A percentile compares a stretch with the other conserved stretches of the same genome.
Evolutionary conservation across 2,113 vertebrate species (phyloP).

Genomic region (Odocoileus virginianus): DNA sequence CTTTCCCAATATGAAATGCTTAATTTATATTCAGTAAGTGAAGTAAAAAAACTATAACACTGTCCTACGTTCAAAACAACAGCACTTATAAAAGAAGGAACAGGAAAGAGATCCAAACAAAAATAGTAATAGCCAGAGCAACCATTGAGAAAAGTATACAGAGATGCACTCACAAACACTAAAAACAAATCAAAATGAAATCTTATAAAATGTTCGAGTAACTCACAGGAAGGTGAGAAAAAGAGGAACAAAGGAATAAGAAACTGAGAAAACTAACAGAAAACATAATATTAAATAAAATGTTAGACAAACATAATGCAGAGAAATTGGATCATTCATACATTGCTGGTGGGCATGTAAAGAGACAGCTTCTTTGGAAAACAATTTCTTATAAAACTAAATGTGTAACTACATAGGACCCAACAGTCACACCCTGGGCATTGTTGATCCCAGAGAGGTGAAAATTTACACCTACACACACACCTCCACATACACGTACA

Average conservation of each 20-base stretch:
- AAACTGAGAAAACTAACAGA: not conserved
- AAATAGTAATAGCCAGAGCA: not conserved
- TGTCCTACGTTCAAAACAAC: not conserved
- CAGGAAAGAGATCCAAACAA: not conserved
- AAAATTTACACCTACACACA: not conserved
- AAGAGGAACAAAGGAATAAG: not conserved
- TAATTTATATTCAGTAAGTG: not conserved
- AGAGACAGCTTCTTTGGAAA: not conserved
- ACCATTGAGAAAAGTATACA: not conserved
- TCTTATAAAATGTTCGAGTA: not conserved
- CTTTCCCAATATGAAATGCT: not conserved
- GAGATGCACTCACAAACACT: not conserved
- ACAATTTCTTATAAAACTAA: not conserved
- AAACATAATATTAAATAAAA: not conserved
- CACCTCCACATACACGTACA: not conserved
- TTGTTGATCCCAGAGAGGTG: not conserved
- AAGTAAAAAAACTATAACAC: not conserved
- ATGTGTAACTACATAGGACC: not conserved
- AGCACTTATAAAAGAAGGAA: not conserved
- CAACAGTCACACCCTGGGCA: not conserved
- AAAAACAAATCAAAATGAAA: not conserved
- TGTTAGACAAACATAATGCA: not conserved
- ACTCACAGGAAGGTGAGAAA: not conserved
- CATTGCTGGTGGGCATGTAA: not conserved
- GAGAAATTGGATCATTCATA: not conserved